Conservation (phyloP, 1,140 invertebrate species). For the Zelostemma sp. region DNA sequence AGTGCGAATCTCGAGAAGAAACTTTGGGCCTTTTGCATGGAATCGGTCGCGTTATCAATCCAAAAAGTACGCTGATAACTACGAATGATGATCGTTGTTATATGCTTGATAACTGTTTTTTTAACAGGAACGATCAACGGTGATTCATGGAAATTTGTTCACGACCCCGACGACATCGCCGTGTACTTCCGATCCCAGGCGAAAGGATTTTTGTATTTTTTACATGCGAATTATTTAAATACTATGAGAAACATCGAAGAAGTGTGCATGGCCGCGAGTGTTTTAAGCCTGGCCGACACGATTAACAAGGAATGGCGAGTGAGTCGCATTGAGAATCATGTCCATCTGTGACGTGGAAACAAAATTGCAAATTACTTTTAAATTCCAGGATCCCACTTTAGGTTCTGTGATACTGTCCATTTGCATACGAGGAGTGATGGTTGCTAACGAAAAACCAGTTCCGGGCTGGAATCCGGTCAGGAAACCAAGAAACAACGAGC, state of each 20-base stretch:
- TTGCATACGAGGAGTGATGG: conserved; percentile 78
- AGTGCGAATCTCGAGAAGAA: conserved; percentile 73
- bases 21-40: conserved; percentile 79
- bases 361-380: conserved; percentile 4
- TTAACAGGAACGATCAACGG: conserved; percentile 44
- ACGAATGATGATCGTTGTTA: too few relatives aligned
- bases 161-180: conserved; percentile 76
- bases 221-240: conserved; percentile 81
- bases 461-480: conserved; percentile 80
- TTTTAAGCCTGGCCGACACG: conserved; percentile 75
- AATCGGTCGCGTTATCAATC: conserved; percentile 81
- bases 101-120: neutral
- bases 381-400: conserved; percentile 56
- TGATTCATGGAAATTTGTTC: conserved; percentile 67
- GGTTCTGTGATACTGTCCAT: conserved; percentile 61
- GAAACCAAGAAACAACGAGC: conserved; percentile 68
- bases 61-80: conserved; percentile 74
- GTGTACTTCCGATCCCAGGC: conserved; percentile 76
- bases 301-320: conserved; percentile 78
- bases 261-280: conserved; percentile 70
- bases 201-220: conserved; percentile 75
- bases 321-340: conserved; percentile 33
- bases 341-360: neutral
- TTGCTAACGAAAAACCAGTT: conserved; percentile 76
- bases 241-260: conserved; percentile 76